Evolutionary conservation across 2,113 vertebrate genomes (phyloP), one percentile per base, ranked within the genome.

Genomic region (Phalacrocorax brasilianus): DNA sequence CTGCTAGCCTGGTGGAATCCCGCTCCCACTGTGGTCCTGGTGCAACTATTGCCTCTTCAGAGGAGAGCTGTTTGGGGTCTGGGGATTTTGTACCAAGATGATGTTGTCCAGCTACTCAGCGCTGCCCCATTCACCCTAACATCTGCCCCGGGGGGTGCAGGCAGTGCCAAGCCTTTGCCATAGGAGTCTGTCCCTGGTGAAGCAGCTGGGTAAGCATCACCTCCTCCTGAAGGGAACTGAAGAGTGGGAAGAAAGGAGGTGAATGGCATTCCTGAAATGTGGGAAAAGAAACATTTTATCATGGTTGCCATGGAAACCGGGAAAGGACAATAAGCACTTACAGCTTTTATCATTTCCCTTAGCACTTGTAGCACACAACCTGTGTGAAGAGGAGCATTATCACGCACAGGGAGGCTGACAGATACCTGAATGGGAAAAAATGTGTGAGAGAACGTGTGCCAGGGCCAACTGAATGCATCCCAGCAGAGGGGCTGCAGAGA

Each of bases 281-380:
- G 81, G 58, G 70, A 73, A 89, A 94, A 93, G 70, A 91, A 95
- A 80, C 3, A 35, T 88, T 93, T 96, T 73, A 27, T 85, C 50
- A 74, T 35, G 78, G 95, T 96, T 95, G 59, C 55, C 79, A 71
- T 67, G 78, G 96, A 83, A 96, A 97, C 93, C 88, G 61, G 35
- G 55, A 93, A 90, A 40, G 96, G 96, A 96, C 96, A 96, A 86
- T 94, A 88, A 93, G 90, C 76, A 80, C 82, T 93, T 70, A 38
- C 33, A 79, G 63, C 50, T 83, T 95, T 96, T 80, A 58, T 77
- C 49, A 74, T 77, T 93, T 95, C 53, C 44, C 78, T 88, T 80
- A 93, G 90, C 71, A 80, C 81, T 89, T 83, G 87, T 74, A 93
- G 50, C 62, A 33, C 17, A 47, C 75, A 88, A 71, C 90, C 72